Conservation (phyloP, 1,140 invertebrate genomes). For the Aphidius gifuensis region DNA sequence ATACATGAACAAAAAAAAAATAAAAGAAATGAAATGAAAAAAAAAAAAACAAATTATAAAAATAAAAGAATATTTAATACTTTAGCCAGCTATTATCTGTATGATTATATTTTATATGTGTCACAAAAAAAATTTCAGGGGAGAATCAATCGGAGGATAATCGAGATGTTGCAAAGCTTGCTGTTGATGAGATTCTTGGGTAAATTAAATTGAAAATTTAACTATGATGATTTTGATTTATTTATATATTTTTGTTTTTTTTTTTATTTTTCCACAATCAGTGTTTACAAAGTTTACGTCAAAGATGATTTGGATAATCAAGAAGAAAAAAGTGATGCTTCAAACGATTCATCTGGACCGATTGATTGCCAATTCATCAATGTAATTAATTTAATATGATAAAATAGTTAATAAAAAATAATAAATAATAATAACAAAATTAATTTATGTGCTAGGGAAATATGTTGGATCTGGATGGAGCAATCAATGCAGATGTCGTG, state of each 20-base stretch:
- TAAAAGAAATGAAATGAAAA: conserved; percentile 7
- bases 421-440: not conserved
- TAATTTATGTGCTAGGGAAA: conserved; percentile 26
- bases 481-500: conserved; percentile 34
- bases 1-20: conserved; percentile 31
- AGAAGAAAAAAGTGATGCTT: conserved; percentile 20
- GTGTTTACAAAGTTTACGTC: conserved; percentile 46
- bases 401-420: conserved; percentile 6
- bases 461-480: conserved; percentile 33
- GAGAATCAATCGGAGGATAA: conserved; percentile 13
- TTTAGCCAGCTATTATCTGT: conserved; percentile 18
- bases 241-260: not conserved
- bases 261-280: conserved; percentile 14
- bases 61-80: not conserved
- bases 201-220: conserved; percentile 22
- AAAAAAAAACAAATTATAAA: conserved; percentile 1
- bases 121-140: not conserved
- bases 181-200: conserved; percentile 45
- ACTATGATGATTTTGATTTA: not conserved
- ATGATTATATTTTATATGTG: conserved; percentile 9
- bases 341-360: not conserved
- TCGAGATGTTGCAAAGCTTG: conserved; percentile 28
- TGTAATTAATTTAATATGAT: conserved; percentile 31
- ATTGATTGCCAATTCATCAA: conserved; percentile 28
- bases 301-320: conserved; percentile 34